These are phyloP conservation scores for Chrysolina oricalcia DNA, from an alignment of 2,888 invertebrate genomes.

Conservation along the genomic window DNA sequence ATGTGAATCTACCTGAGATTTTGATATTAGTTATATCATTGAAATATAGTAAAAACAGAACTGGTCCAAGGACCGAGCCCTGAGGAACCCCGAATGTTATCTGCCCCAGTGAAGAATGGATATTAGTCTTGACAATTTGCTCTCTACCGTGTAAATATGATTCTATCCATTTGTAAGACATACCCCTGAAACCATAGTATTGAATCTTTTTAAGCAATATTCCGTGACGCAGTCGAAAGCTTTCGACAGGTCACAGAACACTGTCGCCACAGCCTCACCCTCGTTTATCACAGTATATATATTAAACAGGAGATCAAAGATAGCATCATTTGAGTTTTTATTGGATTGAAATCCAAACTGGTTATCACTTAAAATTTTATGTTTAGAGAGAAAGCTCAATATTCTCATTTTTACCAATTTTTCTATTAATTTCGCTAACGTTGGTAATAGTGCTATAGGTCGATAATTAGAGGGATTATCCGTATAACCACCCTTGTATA, in stretches of 20 bases:
- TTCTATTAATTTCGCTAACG: background rate
- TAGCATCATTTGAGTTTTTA: slow-evolving; percentile 24
- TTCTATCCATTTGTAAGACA: background rate
- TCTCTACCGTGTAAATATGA: background rate
- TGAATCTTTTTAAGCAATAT: too few relatives aligned
- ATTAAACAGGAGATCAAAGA: slow-evolving; percentile 5
- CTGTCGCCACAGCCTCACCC: background rate
- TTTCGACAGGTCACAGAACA: slow-evolving; percentile 6
- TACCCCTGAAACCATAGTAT: background rate
- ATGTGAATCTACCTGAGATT: too few relatives aligned
- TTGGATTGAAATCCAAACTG: slow-evolving; percentile 24
- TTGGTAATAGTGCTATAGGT: background rate
- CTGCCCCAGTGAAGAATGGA: background rate
- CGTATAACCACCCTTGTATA: background rate
- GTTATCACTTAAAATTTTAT: slow-evolving; percentile 5
- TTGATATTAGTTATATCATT: too few relatives aligned
- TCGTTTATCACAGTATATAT: slow-evolving; percentile 19
- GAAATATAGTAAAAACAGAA: too few relatives aligned
- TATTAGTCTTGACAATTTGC: background rate
- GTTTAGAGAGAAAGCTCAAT: background rate
- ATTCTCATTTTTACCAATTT: background rate
- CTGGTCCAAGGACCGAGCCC: background rate
- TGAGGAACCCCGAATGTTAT: background rate
- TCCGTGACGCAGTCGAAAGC: background rate
- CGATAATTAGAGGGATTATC: background rate